Base-by-base conservation (phyloP, 2,797 vertebrate genomes). In the Poecilia picta region DNA sequence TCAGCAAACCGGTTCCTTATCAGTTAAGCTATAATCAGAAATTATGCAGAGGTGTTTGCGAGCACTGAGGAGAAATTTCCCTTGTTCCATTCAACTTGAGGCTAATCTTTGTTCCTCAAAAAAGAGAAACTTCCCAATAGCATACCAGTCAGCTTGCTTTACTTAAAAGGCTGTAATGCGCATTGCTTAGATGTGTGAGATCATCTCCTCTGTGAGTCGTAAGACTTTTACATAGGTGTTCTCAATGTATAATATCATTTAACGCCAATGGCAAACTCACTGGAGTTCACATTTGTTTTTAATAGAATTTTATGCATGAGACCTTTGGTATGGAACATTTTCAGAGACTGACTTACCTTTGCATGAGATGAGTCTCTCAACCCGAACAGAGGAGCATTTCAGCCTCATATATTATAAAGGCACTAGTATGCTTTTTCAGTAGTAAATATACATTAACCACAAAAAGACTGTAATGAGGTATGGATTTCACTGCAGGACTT, bases 1-100 rank as follows among this genome's bases (percentile, higher is more conserved):
- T 84, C 74, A 75, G 88, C 88, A 91, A 89, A 91, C 89, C 84
- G 62, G 74, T 57, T 87, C 83, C 88, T 92, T 93, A 93, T 94
- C 92, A 92, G 76, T 85, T 81, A 71, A 87, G 81, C 75, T 79
- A 83, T 86, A 84, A 49, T 64, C 82, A 76, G 78, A 82, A 82
- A 89, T 87, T 89, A 83, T 59, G 66, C 83, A 77, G 84, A 86
- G 86, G 87, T 80, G 87, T 88, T 74, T 84, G 39, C 84, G 82
- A 87, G 75, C 74, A 75, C 87, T 76, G 47, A 23, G 51, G 31
- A 75, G 23, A 1, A 75, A 28, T 83, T 62, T 25, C 15, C 62
- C 59, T 6, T 43, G 0, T 15, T 75, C 0, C n/a, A 33, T 70
- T 75, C 18, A 55, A 66, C 68, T 57, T 55, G 12, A 0, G 0